Conservation (phyloP, 2,888 invertebrate genomes). For the Ectropis crepuscularia region DNA sequence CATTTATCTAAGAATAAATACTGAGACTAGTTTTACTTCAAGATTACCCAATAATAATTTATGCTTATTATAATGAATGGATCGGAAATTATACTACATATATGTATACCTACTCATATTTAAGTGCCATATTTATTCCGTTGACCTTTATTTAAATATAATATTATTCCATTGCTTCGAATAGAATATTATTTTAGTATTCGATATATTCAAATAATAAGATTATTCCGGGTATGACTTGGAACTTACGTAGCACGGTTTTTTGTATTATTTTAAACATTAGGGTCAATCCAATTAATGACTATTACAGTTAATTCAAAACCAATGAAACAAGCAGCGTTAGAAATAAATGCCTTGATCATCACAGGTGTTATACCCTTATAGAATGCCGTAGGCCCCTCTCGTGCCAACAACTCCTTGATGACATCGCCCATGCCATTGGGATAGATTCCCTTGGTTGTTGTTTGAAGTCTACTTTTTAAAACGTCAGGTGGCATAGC, state of each 20-base stretch:
- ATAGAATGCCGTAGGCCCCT: not conserved
- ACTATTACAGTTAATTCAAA: not conserved
- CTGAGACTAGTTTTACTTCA: no score
- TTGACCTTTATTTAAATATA: no score
- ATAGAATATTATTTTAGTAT: no score
- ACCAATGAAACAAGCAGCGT: constrained; percentile 82
- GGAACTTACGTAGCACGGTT: no score
- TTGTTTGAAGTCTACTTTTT: constrained; percentile 94
- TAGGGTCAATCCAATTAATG: not conserved
- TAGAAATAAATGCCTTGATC: constrained; percentile 93
- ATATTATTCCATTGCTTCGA: not conserved
- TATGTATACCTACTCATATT: no score
- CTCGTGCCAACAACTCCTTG: not conserved
- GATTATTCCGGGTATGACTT: no score
- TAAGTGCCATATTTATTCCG: no score
- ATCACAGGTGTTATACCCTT: constrained; percentile 89
- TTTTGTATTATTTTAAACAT: not conserved
- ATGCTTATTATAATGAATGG: no score
- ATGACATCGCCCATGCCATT: not conserved
- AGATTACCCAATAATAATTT: no score
- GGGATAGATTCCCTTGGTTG: not conserved
- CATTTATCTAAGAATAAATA: no score
- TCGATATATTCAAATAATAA: not conserved
- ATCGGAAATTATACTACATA: no score
- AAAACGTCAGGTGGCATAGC: constrained; percentile 99